Conservation (phyloP, 2,113 vertebrate genomes). For the Enhydra lutris region DNA sequence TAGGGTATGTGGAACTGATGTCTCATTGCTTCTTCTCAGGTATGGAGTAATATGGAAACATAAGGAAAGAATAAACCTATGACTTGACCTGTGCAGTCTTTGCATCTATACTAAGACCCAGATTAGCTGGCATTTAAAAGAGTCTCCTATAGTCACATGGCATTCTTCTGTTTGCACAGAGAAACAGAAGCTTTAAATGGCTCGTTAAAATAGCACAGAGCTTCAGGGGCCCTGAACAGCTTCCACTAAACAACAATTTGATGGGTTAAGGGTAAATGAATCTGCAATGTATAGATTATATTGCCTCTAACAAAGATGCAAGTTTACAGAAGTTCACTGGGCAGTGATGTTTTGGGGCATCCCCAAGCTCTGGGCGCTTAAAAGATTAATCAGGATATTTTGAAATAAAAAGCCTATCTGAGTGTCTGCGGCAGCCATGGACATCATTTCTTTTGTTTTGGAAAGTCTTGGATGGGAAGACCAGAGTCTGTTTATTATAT, state of each 20-base stretch:
- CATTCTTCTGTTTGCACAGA: neutral
- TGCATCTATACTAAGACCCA: neutral
- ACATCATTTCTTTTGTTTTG: constrained; percentile 76
- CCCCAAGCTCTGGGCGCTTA: neutral
- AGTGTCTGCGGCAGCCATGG: neutral
- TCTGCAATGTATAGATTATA: constrained; percentile 20
- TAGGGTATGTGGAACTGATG: neutral
- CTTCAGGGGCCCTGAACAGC: neutral
- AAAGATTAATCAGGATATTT: constrained; percentile 60
- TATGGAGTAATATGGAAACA: neutral
- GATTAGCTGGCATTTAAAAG: neutral
- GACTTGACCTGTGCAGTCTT: neutral
- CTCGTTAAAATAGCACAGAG: constrained; percentile 28
- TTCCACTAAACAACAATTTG: constrained; percentile 7
- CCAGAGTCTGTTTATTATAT: constrained; percentile 72
- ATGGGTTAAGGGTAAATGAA: constrained; percentile 9
- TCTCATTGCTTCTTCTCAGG: neutral
- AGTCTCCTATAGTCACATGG: neutral
- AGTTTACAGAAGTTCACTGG: constrained; percentile 52
- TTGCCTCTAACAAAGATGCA: constrained; percentile 24
- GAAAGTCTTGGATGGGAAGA: constrained; percentile 64
- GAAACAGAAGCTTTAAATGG: constrained; percentile 28
- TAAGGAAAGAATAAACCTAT: neutral
- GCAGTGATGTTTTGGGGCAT: constrained; percentile 11
- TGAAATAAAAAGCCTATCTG: constrained; percentile 38